These are phyloP conservation scores for Gibbula magus DNA, from an alignment of 2,888 invertebrate species.

Conservation along the genomic window DNA sequence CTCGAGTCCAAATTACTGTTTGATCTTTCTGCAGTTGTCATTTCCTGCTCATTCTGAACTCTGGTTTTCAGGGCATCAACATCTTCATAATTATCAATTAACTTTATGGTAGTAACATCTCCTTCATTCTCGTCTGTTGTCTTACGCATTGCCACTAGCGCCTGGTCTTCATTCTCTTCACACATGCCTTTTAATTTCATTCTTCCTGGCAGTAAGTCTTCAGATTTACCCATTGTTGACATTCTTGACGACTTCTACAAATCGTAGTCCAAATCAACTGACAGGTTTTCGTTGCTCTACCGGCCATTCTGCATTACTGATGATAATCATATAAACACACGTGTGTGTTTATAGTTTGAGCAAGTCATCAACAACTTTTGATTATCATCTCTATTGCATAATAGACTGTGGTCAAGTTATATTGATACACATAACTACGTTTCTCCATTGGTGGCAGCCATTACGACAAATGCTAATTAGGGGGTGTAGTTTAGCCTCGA, in stretches of 20 bases:
- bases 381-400: neutral
- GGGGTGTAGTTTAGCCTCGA: conserved; percentile 40
- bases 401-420: neutral
- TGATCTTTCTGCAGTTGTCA: neutral
- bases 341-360: neutral
- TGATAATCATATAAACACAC: neutral
- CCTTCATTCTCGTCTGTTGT: conserved; percentile 23
- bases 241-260: conserved; percentile 17
- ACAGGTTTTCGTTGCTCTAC: neutral
- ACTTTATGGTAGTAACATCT: conserved; percentile 20
- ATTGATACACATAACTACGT: conserved; percentile 2
- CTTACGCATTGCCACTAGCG: conserved; percentile 28
- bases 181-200: conserved; percentile 50
- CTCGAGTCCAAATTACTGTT: neutral
- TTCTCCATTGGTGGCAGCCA: conserved; percentile 25
- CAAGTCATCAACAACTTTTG: neutral
- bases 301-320: neutral
- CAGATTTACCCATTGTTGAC: conserved; percentile 37
- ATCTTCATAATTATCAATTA: conserved; percentile 46
- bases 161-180: conserved; percentile 35
- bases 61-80: conserved; percentile 54
- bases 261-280: neutral
- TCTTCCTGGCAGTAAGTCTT: conserved; percentile 27
- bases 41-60: conserved; percentile 25
- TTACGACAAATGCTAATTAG: conserved; percentile 51